Percentiles rank a stretch among this genome's conserved stretches.
phyloP scores from a whole-genome alignment of 2,888 invertebrate species.

The Orchesellides sinensis region DNA sequence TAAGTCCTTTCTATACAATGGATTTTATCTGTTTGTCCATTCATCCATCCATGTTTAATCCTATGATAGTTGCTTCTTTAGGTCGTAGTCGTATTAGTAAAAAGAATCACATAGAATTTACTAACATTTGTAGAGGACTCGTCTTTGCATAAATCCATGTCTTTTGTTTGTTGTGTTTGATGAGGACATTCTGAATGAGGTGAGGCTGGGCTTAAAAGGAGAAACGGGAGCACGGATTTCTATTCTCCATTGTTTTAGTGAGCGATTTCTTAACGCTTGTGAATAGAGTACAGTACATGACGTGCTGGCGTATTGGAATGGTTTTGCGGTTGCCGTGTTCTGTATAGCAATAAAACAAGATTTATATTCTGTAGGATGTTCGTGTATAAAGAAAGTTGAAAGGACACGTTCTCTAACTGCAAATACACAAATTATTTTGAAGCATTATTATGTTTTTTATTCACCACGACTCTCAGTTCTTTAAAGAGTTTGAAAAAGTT shows the following conservation, averaged over 20 bases:
- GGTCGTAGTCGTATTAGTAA: constrained; percentile 40
- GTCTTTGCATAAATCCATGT: constrained; percentile 34
- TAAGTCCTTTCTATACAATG: constrained; percentile 45
- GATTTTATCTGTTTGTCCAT: constrained; percentile 20
- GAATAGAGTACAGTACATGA: not conserved
- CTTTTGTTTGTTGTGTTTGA: constrained; percentile 1
- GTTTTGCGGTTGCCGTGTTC: constrained; percentile 9
- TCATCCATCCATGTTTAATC: constrained; percentile 52
- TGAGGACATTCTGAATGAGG: constrained; percentile 17
- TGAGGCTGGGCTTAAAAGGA: constrained; percentile 5
- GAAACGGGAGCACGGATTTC: constrained; percentile 46
- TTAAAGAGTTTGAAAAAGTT: constrained; percentile 17
- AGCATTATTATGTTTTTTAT: constrained; percentile 22
- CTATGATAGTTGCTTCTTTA: constrained; percentile 24
- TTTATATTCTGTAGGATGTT: constrained; percentile 53
- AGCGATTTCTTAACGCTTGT: constrained; percentile 14
- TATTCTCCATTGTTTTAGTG: constrained; percentile 57
- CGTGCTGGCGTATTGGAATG: constrained; percentile 9
- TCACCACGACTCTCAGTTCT: constrained; percentile 33
- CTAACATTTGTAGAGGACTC: constrained; percentile 18
- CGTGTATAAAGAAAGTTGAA: not conserved
- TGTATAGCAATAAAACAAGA: constrained; percentile 9
- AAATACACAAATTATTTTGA: constrained; percentile 18
- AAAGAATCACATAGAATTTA: constrained; percentile 33
- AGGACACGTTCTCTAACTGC: constrained; percentile 27